Evolutionary conservation across 2,113 vertebrate genomes (phyloP).

Genomic region (Muntiacus muntjak): DNA sequence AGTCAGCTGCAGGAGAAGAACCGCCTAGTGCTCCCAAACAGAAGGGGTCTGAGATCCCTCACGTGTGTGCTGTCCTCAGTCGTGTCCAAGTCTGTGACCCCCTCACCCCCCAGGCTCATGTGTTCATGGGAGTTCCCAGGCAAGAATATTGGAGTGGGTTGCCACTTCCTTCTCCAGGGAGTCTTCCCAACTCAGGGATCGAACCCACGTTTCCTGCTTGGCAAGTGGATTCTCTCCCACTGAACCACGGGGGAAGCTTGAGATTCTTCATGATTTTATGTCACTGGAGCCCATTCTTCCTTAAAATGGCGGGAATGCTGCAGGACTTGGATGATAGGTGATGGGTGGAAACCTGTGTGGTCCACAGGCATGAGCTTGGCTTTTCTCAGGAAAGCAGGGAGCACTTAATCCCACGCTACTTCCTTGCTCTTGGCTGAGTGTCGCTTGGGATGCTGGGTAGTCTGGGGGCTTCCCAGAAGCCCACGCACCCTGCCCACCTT

Average conservation of each 20-base stretch:
- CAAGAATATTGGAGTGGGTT: background rate
- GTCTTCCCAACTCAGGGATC: background rate
- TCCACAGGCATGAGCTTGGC: background rate
- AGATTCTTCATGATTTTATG: background rate
- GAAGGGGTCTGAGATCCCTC: background rate
- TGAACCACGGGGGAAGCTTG: background rate
- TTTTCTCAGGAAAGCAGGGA: background rate
- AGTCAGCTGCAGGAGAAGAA: background rate
- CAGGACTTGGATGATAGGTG: background rate
- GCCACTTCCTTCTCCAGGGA: background rate
- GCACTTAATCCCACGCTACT: background rate
- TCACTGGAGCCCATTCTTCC: background rate
- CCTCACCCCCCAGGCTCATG: background rate
- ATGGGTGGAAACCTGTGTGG: too few relatives aligned
- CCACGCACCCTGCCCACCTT: background rate
- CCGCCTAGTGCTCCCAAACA: background rate
- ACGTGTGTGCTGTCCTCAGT: background rate
- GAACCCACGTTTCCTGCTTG: background rate
- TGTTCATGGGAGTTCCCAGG: background rate
- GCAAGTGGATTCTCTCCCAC: background rate
- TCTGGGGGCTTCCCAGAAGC: background rate
- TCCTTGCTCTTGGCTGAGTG: background rate
- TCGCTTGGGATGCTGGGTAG: background rate
- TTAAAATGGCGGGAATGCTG: too few relatives aligned
- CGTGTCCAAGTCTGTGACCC: background rate